Evolutionary conservation across 2,113 vertebrate species (phyloP).

Genomic region (Phaetusa simplex): DNA sequence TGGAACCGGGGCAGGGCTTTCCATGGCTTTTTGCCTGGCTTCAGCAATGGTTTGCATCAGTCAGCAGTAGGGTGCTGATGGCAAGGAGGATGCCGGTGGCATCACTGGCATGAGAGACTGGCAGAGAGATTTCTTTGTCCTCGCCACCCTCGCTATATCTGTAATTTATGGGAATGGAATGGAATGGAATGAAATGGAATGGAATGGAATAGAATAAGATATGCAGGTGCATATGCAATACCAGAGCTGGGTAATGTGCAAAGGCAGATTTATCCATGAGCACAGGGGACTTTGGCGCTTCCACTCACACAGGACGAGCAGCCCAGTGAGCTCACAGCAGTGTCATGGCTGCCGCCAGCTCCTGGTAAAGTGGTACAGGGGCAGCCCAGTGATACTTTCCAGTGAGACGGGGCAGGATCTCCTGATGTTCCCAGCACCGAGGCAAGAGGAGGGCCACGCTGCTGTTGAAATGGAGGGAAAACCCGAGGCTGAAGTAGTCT

Average conservation of each 20-base stretch:
- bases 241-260: background rate
- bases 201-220: background rate
- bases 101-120: background rate
- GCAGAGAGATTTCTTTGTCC: background rate
- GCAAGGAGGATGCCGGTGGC: background rate
- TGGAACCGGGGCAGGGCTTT: background rate
- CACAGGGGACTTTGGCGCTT: fast-evolving
- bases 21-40: background rate
- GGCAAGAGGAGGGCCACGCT: background rate
- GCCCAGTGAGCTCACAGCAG: background rate
- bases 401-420: background rate
- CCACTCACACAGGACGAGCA: background rate
- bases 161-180: background rate
- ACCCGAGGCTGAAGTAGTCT: background rate
- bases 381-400: background rate
- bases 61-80: background rate
- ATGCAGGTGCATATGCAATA: background rate
- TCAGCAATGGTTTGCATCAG: background rate
- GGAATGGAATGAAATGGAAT: no score
- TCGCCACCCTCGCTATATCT: fast-evolving
- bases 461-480: background rate
- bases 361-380: background rate
- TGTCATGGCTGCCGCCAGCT: background rate
- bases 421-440: background rate
- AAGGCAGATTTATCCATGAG: background rate